Percentiles rank a stretch among this genome's conserved stretches.
These are phyloP conservation scores for Pterois miles DNA, from an alignment of 2,797 vertebrate species.

Conservation along the genomic window DNA sequence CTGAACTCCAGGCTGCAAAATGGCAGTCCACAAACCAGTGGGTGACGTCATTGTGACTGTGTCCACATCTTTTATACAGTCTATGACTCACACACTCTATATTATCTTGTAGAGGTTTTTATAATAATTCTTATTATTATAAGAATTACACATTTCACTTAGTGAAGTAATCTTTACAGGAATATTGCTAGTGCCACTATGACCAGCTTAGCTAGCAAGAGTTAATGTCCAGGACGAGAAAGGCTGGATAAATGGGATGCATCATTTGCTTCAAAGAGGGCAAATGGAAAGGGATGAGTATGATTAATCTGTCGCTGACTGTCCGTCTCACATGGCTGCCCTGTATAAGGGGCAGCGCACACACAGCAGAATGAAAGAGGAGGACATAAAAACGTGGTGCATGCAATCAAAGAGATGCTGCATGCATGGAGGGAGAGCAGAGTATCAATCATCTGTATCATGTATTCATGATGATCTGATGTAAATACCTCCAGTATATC, in stretches of 20 bases:
- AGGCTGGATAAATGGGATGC: constrained; percentile 30
- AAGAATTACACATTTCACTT: too few species aligned
- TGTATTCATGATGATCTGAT: constrained; percentile 27
- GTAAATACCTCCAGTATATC: constrained; percentile 6
- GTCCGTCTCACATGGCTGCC: constrained; percentile 85
- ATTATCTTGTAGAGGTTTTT: not conserved
- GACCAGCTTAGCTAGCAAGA: constrained; percentile 7
- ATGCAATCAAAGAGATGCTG: constrained; percentile 81
- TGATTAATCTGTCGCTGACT: constrained; percentile 77
- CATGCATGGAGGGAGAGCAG: constrained; percentile 64
- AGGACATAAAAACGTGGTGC: constrained; percentile 82
- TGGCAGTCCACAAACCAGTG: not conserved
- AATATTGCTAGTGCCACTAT: not conserved
- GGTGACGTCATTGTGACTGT: not conserved
- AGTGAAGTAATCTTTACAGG: too few species aligned
- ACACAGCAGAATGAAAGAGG: constrained; percentile 57
- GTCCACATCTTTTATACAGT: not conserved
- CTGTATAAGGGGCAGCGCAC: constrained; percentile 85
- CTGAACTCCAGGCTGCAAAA: too few species aligned
- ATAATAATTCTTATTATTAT: too few species aligned
- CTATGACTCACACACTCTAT: not conserved
- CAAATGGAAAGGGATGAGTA: constrained; percentile 32
- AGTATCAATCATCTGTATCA: constrained; percentile 10
- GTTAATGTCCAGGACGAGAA: constrained; percentile 3
- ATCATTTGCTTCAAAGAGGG: constrained; percentile 40